phyloP scores from a whole-genome alignment of 1,140 invertebrate genomes.

The Drosophila tropicalis region DNA sequence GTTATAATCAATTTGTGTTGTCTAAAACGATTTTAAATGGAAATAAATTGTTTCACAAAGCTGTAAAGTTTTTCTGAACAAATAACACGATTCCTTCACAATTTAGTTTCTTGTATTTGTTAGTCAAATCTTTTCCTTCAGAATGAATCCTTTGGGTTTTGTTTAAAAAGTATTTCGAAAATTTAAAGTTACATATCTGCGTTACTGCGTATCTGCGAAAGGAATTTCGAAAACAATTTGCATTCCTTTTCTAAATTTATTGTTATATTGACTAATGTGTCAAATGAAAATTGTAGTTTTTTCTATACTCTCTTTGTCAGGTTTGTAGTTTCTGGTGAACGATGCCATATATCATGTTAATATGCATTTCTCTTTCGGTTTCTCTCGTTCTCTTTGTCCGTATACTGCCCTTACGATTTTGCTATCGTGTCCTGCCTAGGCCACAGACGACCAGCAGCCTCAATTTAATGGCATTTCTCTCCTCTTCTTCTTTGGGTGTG shows the following conservation, averaged over 20 bases:
- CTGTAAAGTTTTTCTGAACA: too few relatives aligned
- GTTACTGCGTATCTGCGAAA: too few relatives aligned
- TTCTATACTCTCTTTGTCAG: background rate
- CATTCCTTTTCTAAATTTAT: background rate
- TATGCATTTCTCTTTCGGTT: constrained; percentile 13
- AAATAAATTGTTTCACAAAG: too few relatives aligned
- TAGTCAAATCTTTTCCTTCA: too few relatives aligned
- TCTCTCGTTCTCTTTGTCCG: constrained; percentile 27
- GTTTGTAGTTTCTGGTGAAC: background rate
- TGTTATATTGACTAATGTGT: constrained; percentile 1
- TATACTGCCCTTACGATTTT: constrained; percentile 32
- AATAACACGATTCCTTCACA: too few relatives aligned
- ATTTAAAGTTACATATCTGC: background rate
- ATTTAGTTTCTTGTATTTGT: too few relatives aligned
- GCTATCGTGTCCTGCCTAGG: constrained; percentile 20
- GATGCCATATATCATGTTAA: constrained; percentile 41
- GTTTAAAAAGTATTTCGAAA: background rate
- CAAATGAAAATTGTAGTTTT: constrained; percentile 4
- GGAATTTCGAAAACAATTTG: background rate
- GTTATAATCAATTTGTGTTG: too few relatives aligned
- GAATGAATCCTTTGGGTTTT: too few relatives aligned
- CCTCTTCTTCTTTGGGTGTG: constrained; percentile 39
- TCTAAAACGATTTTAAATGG: too few relatives aligned
- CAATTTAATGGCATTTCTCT: constrained; percentile 17
- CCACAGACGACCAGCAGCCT: constrained; percentile 1